Evolutionary conservation across 2,113 vertebrate genomes (phyloP), one percentile per base, ranked within the genome.

Genomic region (Gasterosteus aculeatus): DNA sequence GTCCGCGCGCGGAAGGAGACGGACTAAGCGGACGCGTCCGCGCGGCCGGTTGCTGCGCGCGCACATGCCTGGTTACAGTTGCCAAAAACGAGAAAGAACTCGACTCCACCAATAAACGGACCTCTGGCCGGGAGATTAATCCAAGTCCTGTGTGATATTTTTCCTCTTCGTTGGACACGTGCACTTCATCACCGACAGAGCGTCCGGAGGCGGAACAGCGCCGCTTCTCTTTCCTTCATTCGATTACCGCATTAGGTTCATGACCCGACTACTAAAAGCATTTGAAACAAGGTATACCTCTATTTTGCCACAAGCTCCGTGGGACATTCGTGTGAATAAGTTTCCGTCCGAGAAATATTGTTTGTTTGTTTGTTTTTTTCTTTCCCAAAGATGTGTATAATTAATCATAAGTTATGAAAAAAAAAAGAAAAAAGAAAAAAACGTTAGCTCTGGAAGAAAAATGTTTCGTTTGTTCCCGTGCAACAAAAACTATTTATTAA

Each of bases 281-380:
- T 98, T 90, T 96, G 95, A 96, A 98, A 98, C 97, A 96, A 97
- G 96, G 95, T 98, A 96, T 98, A 98, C 97, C 98, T 98, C 97
- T 97, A 93, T 96, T 96, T 94, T 95, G 95, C 95, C 95, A 96
- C 95, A 96, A 91, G 94, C 90, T 88, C 91, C 91, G 96, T 95
- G 96, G 97, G 96, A 96, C 89, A 85, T 90, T 94, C 94, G 92
- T 96, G 95, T 96, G 96, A 96, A 95, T 93, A 95, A 87, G 94
- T 96, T 95, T 97, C 93, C 49, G 93, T 95, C 95, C 93, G 94
- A 94, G 87, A 95, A 91, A 33, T 56, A 56, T 56, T 59, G 35
- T 19, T 19, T 63, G 3, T 35, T 86, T 93, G 22, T 26, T 26
- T 26, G 22, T 94, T 90, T 81, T 91, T 90, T 91, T 90, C 76